Evolutionary conservation across 2,888 invertebrate species (phyloP), one percentile per base, ranked within the genome.

Genomic region (Nomada ruficornis): DNA sequence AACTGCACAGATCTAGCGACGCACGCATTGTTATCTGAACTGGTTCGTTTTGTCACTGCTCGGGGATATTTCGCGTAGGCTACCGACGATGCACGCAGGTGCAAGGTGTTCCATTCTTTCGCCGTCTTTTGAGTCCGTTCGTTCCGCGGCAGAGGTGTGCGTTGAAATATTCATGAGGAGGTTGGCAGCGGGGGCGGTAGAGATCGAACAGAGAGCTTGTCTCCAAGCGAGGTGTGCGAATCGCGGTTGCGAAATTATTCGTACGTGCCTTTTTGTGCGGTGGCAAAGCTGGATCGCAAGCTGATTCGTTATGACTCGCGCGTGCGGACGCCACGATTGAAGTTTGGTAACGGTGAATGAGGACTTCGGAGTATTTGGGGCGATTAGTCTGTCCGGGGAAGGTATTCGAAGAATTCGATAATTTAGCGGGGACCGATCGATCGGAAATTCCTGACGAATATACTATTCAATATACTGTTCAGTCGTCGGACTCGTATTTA

Each of bases 161-260:
- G 60, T 52, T 82, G 82, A 82, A 82, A 82, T 82, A 82, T 82
- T 82, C 82, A 82, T 82, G 72, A 81, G 42, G n/a, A 42, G 50
- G 64, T 20, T 26, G 47, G 44, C 10, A 23, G 71, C 62, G 23
- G 10, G 42, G 20, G 13, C 36, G 36, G 5, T 7, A 23, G 47
- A 20, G 65, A 78, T 65, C 59, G 26, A 60, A 64, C 62, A 47
- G 79, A 42, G 82, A 60, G 72, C 47, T 81, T 71, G 75, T 75
- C 82, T 76, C 71, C 72, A 72, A 81, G 63, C 81, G 60, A 72
- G 63, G 55, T 55, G 57, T 26, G 57, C 42, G 60, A 74, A 82
- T 65, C 82, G 80, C 50, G 65, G 26, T 82, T 79, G 64, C 82
- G 70, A 67, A 82, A 81, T 82, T 76, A 77, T 81, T 60, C 67